phyloP scores from a whole-genome alignment of 2,113 vertebrate genomes.

The Ammospiza nelsoni region DNA sequence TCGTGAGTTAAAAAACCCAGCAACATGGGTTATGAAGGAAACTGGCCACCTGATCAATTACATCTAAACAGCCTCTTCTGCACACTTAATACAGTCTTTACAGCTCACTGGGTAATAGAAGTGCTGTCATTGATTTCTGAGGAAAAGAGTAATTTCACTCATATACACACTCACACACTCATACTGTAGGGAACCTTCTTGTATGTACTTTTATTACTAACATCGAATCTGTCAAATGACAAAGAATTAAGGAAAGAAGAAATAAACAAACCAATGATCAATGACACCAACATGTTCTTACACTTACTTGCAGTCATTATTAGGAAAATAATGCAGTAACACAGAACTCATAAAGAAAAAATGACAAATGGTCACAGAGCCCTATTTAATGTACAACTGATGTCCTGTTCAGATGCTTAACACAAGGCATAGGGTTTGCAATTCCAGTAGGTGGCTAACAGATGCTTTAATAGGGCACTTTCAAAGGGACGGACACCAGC shows the following conservation, averaged over 20 bases:
- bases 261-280: neutral
- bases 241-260: neutral
- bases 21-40: neutral
- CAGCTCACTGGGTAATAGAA: neutral
- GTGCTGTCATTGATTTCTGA: neutral
- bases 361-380: neutral
- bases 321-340: neutral
- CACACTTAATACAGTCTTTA: neutral
- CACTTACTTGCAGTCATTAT: neutral
- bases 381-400: neutral
- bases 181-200: too few relatives aligned
- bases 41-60: neutral
- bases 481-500: neutral
- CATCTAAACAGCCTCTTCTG: neutral
- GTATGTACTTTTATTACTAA: neutral
- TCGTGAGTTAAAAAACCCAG: neutral
- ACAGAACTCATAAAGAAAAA: neutral
- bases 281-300: neutral
- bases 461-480: neutral
- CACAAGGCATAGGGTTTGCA: neutral
- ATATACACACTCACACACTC: neutral
- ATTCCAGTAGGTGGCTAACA: neutral
- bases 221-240: neutral
- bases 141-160: neutral
- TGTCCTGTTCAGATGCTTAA: neutral